Evolutionary conservation across 2,888 invertebrate genomes (phyloP), one percentile per base, ranked within the genome.

Genomic region (Scaptomyza polygonia): DNA sequence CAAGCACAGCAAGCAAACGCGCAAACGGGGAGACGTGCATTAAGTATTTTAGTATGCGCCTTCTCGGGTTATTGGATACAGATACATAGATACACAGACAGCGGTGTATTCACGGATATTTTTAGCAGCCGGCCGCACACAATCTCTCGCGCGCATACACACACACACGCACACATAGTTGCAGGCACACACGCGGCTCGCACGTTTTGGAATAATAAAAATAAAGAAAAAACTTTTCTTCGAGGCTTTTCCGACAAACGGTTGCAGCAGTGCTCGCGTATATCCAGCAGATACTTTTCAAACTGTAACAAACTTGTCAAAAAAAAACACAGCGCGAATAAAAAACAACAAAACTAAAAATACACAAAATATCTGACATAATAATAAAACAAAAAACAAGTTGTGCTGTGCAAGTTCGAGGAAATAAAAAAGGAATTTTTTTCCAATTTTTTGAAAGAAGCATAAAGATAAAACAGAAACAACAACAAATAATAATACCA

Each of bases 11-110:
- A 39, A 39, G 57, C 32, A n/a, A 34, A 12, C 12, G 32, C 70
- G 55, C n/a, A n/a, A n/a, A 39, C 65, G 53, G 52, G 55, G 51
- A 66, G 11, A 49, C 53, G 59, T 65, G 75, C 77, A 67, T 72
- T 73, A 16, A 25, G 25, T 25, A 39, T 85, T 84, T 83, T 72
- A 14, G 14, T 75, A 76, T 88, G 65, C 84, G 71, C 58, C 67
- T 72, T 64, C 73, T 73, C 74, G 78, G 78, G 88, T 77, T 86
- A 88, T 88, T 80, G 84, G 88, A 85, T 84, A 83, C 77, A 83
- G 84, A 84, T 79, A 66, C 77, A 80, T 59, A 76, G 73, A 77
- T 80, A 75, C 72, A 79, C 72, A 79, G 49, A 34, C 34, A 49
- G 34, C 54, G 67, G 18, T 80, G 84, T 57, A 79, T 81, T 80